Conservation (phyloP, 92 coral and sea anemone species). For the Palythoa grandiflora region DNA sequence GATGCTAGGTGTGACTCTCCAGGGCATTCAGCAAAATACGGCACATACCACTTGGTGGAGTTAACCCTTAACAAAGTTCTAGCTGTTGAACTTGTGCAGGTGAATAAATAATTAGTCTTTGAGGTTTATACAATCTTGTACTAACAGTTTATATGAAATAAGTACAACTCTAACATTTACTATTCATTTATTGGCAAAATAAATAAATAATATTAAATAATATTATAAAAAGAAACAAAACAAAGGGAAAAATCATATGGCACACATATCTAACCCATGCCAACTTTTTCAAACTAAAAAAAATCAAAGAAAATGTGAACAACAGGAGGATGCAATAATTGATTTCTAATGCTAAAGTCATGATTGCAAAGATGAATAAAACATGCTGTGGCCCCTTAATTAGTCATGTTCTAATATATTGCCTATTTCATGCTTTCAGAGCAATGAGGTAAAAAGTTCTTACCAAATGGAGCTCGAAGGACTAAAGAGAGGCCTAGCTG, state of each 20-base stretch:
- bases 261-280: neutral
- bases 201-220: neutral
- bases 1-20: conserved; percentile 67
- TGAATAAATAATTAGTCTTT: neutral
- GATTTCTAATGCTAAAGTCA: neutral
- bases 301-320: neutral
- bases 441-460: conserved; percentile 62
- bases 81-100: conserved; percentile 63
- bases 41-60: conserved; percentile 57
- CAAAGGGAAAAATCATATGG: conserved; percentile 5
- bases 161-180: neutral
- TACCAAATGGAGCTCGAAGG: conserved; percentile 69
- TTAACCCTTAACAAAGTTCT: conserved; percentile 48
- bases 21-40: conserved; percentile 55
- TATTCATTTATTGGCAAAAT: neutral
- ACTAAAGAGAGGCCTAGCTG: conserved; percentile 54
- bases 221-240: neutral
- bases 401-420: neutral
- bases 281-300: neutral
- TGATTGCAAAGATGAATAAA: conserved; percentile 2
- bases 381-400: neutral
- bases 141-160: neutral
- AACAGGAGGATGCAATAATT: neutral
- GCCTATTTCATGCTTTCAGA: conserved; percentile 38
- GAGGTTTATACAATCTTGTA: neutral